Conservation (phyloP, 2,888 invertebrate species). For the Sinohyriopsis cumingii region DNA sequence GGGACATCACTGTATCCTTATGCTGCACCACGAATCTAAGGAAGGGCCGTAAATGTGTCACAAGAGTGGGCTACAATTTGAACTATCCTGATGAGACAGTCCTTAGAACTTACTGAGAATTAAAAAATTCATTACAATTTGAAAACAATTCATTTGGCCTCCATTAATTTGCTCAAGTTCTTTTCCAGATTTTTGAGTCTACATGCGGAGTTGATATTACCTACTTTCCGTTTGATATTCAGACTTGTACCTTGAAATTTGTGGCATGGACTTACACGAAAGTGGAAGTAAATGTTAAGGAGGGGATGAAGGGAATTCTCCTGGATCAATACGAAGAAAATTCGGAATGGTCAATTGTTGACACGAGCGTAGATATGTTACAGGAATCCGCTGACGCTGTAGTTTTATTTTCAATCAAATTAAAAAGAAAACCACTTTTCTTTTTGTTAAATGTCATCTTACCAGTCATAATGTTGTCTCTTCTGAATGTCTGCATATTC, state of each 20-base stretch:
- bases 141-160: too few relatives aligned
- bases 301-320: constrained; percentile 16
- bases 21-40: too few relatives aligned
- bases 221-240: constrained; percentile 28
- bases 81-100: too few relatives aligned
- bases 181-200: constrained; percentile 24
- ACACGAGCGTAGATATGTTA: constrained; percentile 8
- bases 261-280: constrained; percentile 25
- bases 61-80: too few relatives aligned
- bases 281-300: constrained; percentile 15
- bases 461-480: constrained; percentile 29
- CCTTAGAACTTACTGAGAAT: too few relatives aligned
- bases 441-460: constrained; percentile 28
- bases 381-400: constrained; percentile 9
- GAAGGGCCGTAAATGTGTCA: too few relatives aligned
- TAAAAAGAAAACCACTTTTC: constrained; percentile 33
- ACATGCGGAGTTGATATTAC: constrained; percentile 27
- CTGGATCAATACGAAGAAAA: constrained; percentile 14
- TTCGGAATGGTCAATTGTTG: constrained; percentile 21
- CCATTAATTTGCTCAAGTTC: background rate
- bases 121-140: too few relatives aligned
- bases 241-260: constrained; percentile 24
- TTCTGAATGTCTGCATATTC: constrained; percentile 32
- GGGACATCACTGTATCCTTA: too few relatives aligned
- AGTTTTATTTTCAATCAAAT: constrained; percentile 19